Base-by-base conservation (phyloP, 1,140 invertebrate genomes). In the Euglossa dilemma region DNA sequence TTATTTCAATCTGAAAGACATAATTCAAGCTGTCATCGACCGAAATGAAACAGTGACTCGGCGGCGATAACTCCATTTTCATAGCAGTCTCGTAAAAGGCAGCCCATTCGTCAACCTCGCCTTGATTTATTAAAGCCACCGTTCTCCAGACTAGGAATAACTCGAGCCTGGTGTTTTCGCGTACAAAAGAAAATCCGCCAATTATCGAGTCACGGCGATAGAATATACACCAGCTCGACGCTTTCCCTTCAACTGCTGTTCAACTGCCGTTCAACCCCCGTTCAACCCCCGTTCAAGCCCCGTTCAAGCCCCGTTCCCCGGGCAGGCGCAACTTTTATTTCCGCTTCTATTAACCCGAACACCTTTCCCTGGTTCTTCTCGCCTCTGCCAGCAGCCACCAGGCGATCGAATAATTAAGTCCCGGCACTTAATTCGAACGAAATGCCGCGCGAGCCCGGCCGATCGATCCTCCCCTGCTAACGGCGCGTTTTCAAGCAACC, bases 331-430 rank as follows among this genome's bases (percentile, higher is more conserved):
- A 83, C 75, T 86, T 85, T 85, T 82, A 86, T 77, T 75, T 71
- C 59, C 61, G 57, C 45, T 80, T 73, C 28, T 77, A 57, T 85
- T 85, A 79, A 63, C 64, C 36, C 64, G 54, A 80, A 67, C 56
- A 57, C 73, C 72, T 25, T 36, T 18, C n/a, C 43, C 54, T 16
- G 16, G 71, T 85, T 70, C 28, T 64, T 56, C 18, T 20, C 50
- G 11, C 50, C 20, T 36, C 28, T 36, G 18, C 50, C 64, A 64
- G 59, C 72, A n/a, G 36, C 66, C 59, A 59, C 59, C 28, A 20
- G 61, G 50, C 81, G 73, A 84, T 80, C 72, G 80, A 84, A 87
- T 87, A 87, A 87, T 87, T 80, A 84, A 87, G 81, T 80, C 50
- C 76, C 54, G 85, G 64, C 80, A 84, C 81, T 84, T 86, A 86